Base-by-base conservation (phyloP, 2,888 invertebrate genomes). In the Gari tellinella region DNA sequence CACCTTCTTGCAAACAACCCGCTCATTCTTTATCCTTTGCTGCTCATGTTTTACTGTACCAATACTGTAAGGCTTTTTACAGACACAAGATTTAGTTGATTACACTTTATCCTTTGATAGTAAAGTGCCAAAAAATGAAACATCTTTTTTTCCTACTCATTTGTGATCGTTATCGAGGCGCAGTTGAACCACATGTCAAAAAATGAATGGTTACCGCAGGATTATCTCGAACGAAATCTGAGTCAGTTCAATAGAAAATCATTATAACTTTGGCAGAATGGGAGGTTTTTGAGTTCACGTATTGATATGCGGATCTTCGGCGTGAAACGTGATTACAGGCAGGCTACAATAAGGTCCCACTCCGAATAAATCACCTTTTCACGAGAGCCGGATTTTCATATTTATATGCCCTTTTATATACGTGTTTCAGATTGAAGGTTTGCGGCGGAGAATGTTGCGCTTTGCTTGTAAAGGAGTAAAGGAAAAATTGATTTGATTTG, bases 341-440 rank as follows among this genome's bases (percentile, higher is more conserved):
- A 17, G 2, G 48, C 19, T 43, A 57, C 56, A 57, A 57, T 65
- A 65, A 57, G 57, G 31, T 56, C 43, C 12, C 37, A 48, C 48
- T 55, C 67, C 56, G 25, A 46, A 55, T 48, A 55, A 67, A 67
- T 53, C 25, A 46, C 57, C 53, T 45, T 48, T 61, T 67, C 61
- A 67, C 7, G n/a, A n/a, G 7, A 17, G 15, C 48, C 12, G 26
- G 31, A 49, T 61, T 56, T 61, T 67, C 60, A 38, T 67, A 55
- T 55, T 55, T 49, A 61, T 67, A 46, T 52, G 49, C 45, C 62
- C 45, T 49, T 57, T n/a, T n/a, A n/a, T 68, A 51, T 68, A 62
- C 41, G 55, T 62, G 51, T 62, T 56, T 21, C 62, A 68, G 62
- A 68, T 56, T 51, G 48, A 21, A 41, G 55, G 17, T 41, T 21